Evolutionary conservation across 1,140 invertebrate genomes (phyloP), one percentile per base, ranked within the genome.

Genomic region (Cydia strobilella): DNA sequence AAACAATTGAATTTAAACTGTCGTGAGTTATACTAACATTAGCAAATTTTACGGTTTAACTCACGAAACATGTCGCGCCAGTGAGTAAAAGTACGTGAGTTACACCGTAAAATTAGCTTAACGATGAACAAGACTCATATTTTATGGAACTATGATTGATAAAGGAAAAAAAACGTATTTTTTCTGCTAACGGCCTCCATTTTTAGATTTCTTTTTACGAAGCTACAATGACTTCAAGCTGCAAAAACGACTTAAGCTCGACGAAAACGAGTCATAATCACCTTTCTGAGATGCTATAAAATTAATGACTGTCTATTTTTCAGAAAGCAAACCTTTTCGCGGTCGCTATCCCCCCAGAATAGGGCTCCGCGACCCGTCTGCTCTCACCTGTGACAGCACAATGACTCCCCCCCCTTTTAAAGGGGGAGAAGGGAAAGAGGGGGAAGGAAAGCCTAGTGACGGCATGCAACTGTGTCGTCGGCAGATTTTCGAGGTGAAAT

Each of bases 341-440:
- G 65, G 65, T 20, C 31, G 65, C 23, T 69, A 12, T 39, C 35
- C 65, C 15, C 31, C 12, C 65, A 69, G 65, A 69, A 69, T 69
- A 69, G 65, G 65, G 27, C 27, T 69, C 76, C 79, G 62, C 79
- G 80, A 77, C 77, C 77, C 71, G 74, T 72, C 76, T 78, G 79
- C 79, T 78, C 75, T 78, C 78, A 78, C 77, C 77, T 76, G 73
- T 78, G 78, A 76, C 74, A 76, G 51, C 77, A 82, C 80, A 82
- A 82, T 82, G 72, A 75, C 63, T 35, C 62, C 71, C 54, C 74
- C 62, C 69, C 35, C 31, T 6, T 62, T 62, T 25, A 71, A 66
- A 66, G 2, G 65, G 25, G 77, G 66, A 15, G 72, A 42, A 63
- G n/a, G 42, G 72, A 54, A 65, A 48, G 39, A 66, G 25, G 51